Evolutionary conservation across 2,797 vertebrate genomes (phyloP), one percentile per base, ranked within the genome.

Genomic region (Cottoperca gobio): DNA sequence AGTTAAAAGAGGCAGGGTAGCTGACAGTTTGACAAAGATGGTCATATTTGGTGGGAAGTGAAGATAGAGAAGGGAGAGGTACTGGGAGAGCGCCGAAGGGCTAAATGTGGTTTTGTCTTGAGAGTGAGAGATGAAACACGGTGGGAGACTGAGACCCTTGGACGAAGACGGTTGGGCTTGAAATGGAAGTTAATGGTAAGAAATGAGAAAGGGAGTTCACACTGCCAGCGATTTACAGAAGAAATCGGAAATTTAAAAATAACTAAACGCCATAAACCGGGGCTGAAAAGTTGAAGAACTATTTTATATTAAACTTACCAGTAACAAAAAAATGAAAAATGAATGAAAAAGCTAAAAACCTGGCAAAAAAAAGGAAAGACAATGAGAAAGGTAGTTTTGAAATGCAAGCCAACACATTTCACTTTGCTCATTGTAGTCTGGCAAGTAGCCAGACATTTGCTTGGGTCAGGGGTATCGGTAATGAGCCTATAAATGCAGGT

Each of bases 1-100:
- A 66, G 46, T 69, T 54, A 35, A 49, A 70, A 19, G 13, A 12
- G 31, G 24, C 31, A 78, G 57, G 49, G 60, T 6, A 16, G 46
- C 52, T 79, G 69, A 78, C 73, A 73, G 19, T 59, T 74, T 72
- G 70, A 82, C 50, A 65, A 62, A 75, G 58, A 69, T 58, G 53
- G 50, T 70, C 73, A 73, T 75, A 70, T 81, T 64, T 70, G 45
- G 43, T n/a, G 62, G 5, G 26, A 78, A 46, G 74, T 43, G 28
- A 69, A 61, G 53, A 70, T 6, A 13, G 50, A 69, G 39, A 52
- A 24, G 33, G 43, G 16, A 66, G 35, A 39, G 24, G 31, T 48
- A 12, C 35, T 11, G 28, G 21, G 43, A 71, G 49, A 28, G 8
- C 11, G n/a, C 0, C 0, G 33, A 46, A 23, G 52, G 16, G 39